Evolutionary conservation across 2,113 vertebrate species (phyloP).

Genomic region (Oophaga pumilio): DNA sequence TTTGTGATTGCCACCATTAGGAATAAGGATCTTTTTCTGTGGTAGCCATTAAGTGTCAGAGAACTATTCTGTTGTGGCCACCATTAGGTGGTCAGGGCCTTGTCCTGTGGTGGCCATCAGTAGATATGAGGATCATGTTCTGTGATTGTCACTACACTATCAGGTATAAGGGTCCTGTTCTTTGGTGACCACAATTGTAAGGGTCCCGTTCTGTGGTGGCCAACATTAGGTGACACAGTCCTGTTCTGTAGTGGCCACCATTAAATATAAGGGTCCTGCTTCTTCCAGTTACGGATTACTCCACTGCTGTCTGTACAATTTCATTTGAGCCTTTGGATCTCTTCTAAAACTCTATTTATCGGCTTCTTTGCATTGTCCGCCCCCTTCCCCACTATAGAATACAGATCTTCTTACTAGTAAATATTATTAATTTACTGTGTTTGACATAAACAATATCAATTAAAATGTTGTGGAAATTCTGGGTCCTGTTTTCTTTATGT

Average conservation of each 20-base stretch:
- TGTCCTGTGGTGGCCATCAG: too few species aligned
- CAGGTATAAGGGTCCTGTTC: too few species aligned
- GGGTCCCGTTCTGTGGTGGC: neutral
- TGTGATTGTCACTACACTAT: too few species aligned
- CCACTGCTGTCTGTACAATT: constrained; percentile 27
- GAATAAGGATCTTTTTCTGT: too few species aligned
- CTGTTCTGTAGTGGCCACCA: neutral
- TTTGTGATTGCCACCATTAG: neutral
- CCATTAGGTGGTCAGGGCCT: too few species aligned
- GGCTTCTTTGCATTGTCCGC: constrained; percentile 24
- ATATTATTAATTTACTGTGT: constrained; percentile 50
- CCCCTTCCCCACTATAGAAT: neutral
- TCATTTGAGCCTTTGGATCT: constrained; percentile 8
- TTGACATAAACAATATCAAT: constrained; percentile 49
- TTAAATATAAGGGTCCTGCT: neutral
- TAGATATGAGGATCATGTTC: too few species aligned
- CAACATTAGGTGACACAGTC: neutral
- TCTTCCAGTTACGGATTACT: constrained; percentile 6
- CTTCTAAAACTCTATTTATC: constrained; percentile 33
- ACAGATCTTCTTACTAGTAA: constrained; percentile 38
- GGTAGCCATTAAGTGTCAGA: too few species aligned
- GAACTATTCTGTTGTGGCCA: too few species aligned
- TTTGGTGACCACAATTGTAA: too few species aligned
- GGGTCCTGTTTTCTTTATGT: neutral
- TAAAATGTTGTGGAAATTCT: constrained; percentile 49